Evolutionary conservation across 2,888 invertebrate genomes (phyloP).

Genomic region (Philhelius pedissequus): DNA sequence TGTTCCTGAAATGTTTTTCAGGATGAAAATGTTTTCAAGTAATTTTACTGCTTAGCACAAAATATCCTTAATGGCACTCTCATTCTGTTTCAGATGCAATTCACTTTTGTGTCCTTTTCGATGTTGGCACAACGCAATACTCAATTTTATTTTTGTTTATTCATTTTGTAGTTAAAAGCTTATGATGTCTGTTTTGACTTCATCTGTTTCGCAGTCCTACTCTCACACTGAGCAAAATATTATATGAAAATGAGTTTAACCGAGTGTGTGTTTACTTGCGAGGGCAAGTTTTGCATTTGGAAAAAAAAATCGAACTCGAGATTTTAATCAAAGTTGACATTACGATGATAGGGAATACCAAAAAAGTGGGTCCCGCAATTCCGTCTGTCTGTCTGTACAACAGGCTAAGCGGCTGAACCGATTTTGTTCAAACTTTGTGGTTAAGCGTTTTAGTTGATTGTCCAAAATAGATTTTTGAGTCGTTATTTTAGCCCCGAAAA

Average conservation of each 20-base stretch:
- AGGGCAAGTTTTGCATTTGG: no score
- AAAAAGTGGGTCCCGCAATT: no score
- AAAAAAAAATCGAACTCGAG: no score
- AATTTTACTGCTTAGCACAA: constrained; percentile 40
- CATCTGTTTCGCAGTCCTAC: neutral
- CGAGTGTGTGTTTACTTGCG: no score
- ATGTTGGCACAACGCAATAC: constrained; percentile 13
- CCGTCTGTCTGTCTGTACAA: no score
- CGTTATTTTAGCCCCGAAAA: no score
- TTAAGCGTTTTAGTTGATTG: no score
- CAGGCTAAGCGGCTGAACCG: no score
- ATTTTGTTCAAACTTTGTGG: no score
- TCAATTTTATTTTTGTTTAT: constrained; percentile 15
- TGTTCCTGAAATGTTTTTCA: neutral
- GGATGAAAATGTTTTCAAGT: constrained; percentile 35
- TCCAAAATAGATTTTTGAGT: no score
- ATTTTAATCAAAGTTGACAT: no score
- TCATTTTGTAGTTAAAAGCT: neutral
- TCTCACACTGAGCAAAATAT: neutral
- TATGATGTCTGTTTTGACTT: neutral
- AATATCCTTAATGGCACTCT: constrained; percentile 48
- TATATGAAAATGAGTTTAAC: neutral
- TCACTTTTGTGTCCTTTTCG: constrained; percentile 49
- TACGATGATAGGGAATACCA: no score
- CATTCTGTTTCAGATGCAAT: constrained; percentile 31